Base-by-base conservation (phyloP, 2,113 vertebrate species). In the Istiophorus platypterus region DNA sequence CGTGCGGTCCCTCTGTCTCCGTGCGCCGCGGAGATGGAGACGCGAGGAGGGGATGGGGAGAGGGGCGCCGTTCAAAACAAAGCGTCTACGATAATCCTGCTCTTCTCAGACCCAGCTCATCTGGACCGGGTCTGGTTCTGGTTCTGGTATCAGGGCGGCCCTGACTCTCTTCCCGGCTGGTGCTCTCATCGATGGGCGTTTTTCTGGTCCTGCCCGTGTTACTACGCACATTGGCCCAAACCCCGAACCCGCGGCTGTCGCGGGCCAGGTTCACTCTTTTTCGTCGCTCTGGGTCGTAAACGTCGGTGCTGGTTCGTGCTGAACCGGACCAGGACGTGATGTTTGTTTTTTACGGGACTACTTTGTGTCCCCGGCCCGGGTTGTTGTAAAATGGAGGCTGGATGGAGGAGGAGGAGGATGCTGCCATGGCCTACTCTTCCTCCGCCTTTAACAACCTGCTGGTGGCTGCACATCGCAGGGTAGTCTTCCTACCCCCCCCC, bases 341-440 rank as follows among this genome's bases (percentile, higher is more conserved):
- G 12, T 27, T 4, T 17, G 18, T 59, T 54, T 71, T 31, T 61
- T n/a, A 0, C 3, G 31, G 15, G 11, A 39, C 0, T 42, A 41
- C 65, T 26, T n/a, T 14, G 15, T 34, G 72, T 42, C 13, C 47
- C 37, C 1, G 66, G 2, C 57, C 1, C 3, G 52, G 76, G 78
- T 66, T 57, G 77, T 31, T 87, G 64, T 88, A 92, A 92, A 88
- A 93, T 92, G 89, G 88, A 91, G 91, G 90, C 87, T 80, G 78
- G 41, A 47, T 68, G 84, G 61, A 76, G 17, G 78, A 82, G 51
- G 73, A 76, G 69, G 81, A 72, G 58, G 64, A 41, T 6, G 80
- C 57, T 69, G 84, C 89, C 80, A 45, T 57, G 86, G 86, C 86
- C 67, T 34, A 41, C 47, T 34, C 59, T 22, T 34, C 51, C 47